Conservation (phyloP, 2,797 vertebrate genomes). For the Tolypeutes matacus region DNA sequence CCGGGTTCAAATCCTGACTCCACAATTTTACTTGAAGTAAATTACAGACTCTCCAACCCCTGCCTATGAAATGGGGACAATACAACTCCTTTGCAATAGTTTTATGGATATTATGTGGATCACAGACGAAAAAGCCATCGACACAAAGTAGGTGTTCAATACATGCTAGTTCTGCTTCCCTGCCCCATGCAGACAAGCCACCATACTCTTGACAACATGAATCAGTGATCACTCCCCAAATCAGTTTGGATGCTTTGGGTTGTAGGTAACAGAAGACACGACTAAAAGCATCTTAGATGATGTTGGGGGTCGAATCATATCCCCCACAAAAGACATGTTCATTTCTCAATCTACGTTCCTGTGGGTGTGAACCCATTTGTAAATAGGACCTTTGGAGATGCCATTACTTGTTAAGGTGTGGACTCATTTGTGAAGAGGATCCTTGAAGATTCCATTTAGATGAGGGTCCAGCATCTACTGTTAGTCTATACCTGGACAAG, state of each 20-base stretch:
- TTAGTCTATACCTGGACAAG: too few species aligned
- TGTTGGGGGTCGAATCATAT: too few species aligned
- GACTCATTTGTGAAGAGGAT: too few species aligned
- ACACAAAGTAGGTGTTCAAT: not conserved
- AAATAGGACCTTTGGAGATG: too few species aligned
- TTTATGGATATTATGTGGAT: not conserved
- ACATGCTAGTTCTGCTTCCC: too few species aligned
- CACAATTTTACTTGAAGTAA: not conserved
- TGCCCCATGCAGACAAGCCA: too few species aligned
- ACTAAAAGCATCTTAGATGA: not conserved
- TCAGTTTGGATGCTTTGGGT: not conserved
- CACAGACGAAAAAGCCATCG: not conserved
- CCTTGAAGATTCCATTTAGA: too few species aligned
- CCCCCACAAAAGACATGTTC: too few species aligned
- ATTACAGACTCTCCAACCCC: not conserved
- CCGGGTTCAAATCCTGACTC: not conserved
- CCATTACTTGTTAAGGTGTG: too few species aligned
- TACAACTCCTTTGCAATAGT: not conserved
- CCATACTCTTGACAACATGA: not conserved
- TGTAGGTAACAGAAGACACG: not conserved
- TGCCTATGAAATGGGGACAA: not conserved
- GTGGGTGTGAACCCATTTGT: too few species aligned
- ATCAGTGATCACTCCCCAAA: not conserved
- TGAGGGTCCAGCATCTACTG: not conserved
- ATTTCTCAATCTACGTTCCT: too few species aligned